Evolutionary conservation across 2,113 vertebrate species (phyloP), one percentile per base, ranked within the genome.

Genomic region (Sapajus apella): DNA sequence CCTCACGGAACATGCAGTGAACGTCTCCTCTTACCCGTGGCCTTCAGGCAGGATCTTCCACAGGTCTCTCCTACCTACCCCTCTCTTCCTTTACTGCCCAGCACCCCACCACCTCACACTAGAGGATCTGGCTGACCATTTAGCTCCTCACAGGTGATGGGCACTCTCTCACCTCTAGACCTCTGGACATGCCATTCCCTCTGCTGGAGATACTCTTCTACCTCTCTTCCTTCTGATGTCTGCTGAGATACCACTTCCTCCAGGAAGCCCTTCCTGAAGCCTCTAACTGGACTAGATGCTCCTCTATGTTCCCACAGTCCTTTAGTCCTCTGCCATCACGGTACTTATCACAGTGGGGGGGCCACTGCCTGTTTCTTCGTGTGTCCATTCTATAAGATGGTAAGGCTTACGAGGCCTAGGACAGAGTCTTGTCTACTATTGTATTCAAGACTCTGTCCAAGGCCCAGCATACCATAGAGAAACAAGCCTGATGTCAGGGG

Each of bases 1-100:
- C 9, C 7, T 17, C 18, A 20, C 0, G 1, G 17, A 64, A 5
- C 13, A 13, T 21, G 68, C 70, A 30, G 45, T 0, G 18, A 66
- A 2, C 2, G 35, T 61, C 14, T 72, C 25, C 56, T 83, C 45
- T 18, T 50, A 32, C 27, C 8, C 52, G 17, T 0, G 1, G 25
- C 17, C 6, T 40, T 5, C 0, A 5, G 37, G 68, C 35, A 13
- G 30, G 84, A 35, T 35, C 77, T 35, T n/a, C 8, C 25, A 35
- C 5, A 37, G 7, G 40, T 32, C 52, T 58, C 6, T 52, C 12
- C 5, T 0, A 6, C 0, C 30, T 5, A 10, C 47, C 25, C 64
- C 40, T 45, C 35, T 40, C 55, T 64, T 32, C 23, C 84, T 61
- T n/a, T 40, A n/a, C 0, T 50, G 52, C 52, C 96, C 68, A 73